These are phyloP conservation scores for Drosophila quadrilineata DNA, from an alignment of 1,140 invertebrate species.

Conservation along the genomic window DNA sequence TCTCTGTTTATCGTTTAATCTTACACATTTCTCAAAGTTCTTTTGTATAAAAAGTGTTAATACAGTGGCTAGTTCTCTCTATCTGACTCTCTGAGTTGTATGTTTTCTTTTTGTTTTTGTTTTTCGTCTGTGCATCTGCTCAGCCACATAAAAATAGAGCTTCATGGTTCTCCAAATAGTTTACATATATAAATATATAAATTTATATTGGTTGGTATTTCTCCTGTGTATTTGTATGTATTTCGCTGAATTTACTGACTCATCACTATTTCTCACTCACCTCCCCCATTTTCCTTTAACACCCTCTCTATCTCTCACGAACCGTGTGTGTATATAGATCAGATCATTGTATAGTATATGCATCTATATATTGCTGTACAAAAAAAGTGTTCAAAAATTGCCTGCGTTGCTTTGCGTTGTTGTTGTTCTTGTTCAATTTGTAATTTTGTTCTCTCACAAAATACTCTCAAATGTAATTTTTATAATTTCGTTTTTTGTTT, in stretches of 20 bases:
- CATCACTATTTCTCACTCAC: constrained; percentile 18
- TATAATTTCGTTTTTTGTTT: constrained; percentile 33
- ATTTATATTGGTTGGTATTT: constrained; percentile 64
- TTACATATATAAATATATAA: constrained; percentile 68
- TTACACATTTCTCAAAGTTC: constrained; percentile 35
- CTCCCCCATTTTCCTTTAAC: not conserved
- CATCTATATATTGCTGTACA: constrained; percentile 54
- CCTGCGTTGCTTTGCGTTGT: constrained; percentile 57
- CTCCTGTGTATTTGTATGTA: constrained; percentile 45
- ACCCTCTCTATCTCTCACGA: constrained; percentile 15
- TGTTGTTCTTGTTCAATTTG: constrained; percentile 39
- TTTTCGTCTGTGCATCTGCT: constrained; percentile 31
- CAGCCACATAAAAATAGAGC: constrained; percentile 73
- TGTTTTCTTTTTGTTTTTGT: constrained; percentile 8
- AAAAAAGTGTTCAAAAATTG: constrained; percentile 69
- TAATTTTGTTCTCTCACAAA: constrained; percentile 52
- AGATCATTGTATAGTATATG: constrained; percentile 39
- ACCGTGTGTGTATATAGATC: constrained; percentile 57
- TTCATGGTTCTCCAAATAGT: constrained; percentile 74
- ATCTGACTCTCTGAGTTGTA: too few species aligned
- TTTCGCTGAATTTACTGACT: constrained; percentile 40
- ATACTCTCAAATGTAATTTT: constrained; percentile 53
- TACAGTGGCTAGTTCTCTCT: constrained; percentile 31
- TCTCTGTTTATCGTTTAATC: constrained; percentile 11
- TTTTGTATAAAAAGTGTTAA: constrained; percentile 60